Evolutionary conservation across 1,140 invertebrate genomes (phyloP).

Genomic region (Melanaphis sacchari): DNA sequence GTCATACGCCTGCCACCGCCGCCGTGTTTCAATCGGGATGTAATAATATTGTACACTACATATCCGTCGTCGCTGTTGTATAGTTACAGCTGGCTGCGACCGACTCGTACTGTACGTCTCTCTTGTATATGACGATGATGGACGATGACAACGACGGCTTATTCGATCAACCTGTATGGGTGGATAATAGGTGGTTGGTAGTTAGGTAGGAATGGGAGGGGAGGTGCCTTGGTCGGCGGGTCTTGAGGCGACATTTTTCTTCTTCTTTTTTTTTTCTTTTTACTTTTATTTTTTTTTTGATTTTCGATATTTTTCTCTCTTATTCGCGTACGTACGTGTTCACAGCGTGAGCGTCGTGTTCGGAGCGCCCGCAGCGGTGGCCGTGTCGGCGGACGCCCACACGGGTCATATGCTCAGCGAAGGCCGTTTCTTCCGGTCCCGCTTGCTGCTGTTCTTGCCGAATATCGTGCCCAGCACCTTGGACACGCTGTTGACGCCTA

Average conservation of each 20-base stretch:
- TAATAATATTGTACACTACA: background rate
- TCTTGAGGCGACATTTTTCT: background rate
- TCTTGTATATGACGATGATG: no score
- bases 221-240: background rate
- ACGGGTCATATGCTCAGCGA: constrained; percentile 73
- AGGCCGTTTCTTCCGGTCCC: constrained; percentile 75
- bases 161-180: background rate
- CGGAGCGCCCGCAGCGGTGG: background rate
- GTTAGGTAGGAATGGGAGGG: background rate
- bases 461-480: constrained; percentile 81
- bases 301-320: background rate
- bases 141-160: background rate
- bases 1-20: background rate
- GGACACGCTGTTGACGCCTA: constrained; percentile 80
- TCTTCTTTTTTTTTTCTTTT: background rate
- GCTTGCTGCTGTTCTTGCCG: constrained; percentile 71
- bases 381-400: constrained; percentile 30
- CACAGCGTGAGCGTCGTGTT: constrained; percentile 46
- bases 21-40: background rate
- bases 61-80: background rate
- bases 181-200: background rate
- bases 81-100: background rate
- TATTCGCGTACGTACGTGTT: background rate
- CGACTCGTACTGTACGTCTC: no score
- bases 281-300: background rate